These are phyloP conservation scores for Notoglanidium macrostoma DNA, from an alignment of 2,797 vertebrate genomes.

Conservation along the genomic window DNA sequence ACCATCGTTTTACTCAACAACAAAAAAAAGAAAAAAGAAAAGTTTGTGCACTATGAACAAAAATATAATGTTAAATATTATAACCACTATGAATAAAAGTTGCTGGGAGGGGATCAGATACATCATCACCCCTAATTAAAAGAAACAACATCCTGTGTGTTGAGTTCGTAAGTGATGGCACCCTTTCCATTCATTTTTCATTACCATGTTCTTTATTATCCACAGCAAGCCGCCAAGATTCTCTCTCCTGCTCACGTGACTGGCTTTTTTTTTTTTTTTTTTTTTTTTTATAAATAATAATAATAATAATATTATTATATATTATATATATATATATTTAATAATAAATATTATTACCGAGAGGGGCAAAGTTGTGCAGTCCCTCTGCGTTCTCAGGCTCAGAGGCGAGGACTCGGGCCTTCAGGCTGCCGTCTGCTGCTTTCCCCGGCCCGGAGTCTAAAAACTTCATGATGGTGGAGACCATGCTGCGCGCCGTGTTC, in stretches of 20 bases:
- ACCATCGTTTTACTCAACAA: too few species aligned
- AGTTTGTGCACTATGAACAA: not conserved
- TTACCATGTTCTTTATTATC: not conserved
- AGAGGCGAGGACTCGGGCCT: slow-evolving; percentile 92
- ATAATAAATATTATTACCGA: slow-evolving; percentile 74
- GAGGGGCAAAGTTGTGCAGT: slow-evolving; percentile 96
- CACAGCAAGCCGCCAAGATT: not conserved
- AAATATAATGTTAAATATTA: not conserved
- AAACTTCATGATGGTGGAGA: slow-evolving; percentile 99
- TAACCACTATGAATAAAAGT: not conserved
- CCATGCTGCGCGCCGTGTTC: slow-evolving; percentile 99
- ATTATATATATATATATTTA: too few species aligned
- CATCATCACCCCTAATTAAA: not conserved
- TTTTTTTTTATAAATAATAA: too few species aligned
- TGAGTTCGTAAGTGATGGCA: not conserved
- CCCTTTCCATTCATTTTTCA: not conserved
- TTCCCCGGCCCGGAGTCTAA: slow-evolving; percentile 95
- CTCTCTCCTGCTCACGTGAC: too few species aligned
- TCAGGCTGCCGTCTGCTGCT: slow-evolving; percentile 88
- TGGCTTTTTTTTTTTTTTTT: not conserved
- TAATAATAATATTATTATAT: too few species aligned
- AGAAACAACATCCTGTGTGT: too few species aligned
- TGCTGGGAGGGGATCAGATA: not conserved
- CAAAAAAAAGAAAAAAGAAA: too few species aligned
- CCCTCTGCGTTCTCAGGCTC: slow-evolving; percentile 98